Base-by-base conservation (phyloP, 2,113 vertebrate genomes). In the Crotalus viridis region DNA sequence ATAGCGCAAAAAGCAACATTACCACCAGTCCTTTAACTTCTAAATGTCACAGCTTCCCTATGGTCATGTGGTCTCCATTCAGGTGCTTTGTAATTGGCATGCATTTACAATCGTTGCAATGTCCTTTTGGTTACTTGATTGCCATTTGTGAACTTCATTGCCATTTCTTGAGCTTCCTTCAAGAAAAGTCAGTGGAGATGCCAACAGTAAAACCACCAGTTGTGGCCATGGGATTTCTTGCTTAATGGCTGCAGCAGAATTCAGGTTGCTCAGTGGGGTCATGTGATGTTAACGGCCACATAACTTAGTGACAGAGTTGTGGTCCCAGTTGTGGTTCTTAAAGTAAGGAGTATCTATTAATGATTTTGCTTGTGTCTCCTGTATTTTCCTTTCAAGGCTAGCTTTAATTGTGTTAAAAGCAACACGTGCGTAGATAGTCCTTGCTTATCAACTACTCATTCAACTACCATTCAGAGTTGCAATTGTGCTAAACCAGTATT, bases 31-130 rank as follows among this genome's bases (percentile, higher is more conserved):
- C 17, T 81, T 21, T 39, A 81, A 81, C 15, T 81, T 39, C n/a
- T 15, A 39, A 81, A 39, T 81, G 74, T 81, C 6, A 39, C 74
- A 81, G 33, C 7, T 21, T 81, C 74, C 17, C 74, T 9, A 43
- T 39, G 33, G 69, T 17, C 3, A 81, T 0, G 6, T 39, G 7
- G 2, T 81, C 15, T 33, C 33, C 69, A 81, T 39, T 81, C n/a
- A 39, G 33, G 69, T 39, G 69, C 33, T 81, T 81, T 2, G 1
- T 39, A 39, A 81, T 39, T 39, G 33, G 6, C 33, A 81, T 39
- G 69, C 15, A 81, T 39, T 81, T 21, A 39, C 0, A 0, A 81
- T 39, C 0, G 0, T 39, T 8, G 17, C 69, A 81, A 6, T 39
- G 6, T 81, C 69, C 33, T 6, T 15, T 17, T 33, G 69, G 15